Conservation (phyloP, 2,888 invertebrate species). For the Poecilobothrus nobilitatus region DNA sequence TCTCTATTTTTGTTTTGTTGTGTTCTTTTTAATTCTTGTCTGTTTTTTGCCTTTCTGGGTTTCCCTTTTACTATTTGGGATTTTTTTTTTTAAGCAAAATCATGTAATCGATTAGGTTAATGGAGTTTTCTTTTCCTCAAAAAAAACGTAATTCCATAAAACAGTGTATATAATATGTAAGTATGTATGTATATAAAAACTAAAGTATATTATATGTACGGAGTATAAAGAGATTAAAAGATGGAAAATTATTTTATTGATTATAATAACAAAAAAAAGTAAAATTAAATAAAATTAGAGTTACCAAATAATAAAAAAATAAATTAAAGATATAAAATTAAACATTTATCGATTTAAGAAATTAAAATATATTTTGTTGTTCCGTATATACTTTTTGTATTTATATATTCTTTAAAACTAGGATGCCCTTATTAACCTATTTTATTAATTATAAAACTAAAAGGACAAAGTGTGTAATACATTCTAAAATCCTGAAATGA, state of each 20-base stretch:
- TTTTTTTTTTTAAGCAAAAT: background rate
- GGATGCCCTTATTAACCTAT: too few species aligned
- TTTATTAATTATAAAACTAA: too few species aligned
- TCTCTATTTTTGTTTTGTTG: background rate
- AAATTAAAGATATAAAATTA: too few species aligned
- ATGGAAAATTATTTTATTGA: slow-evolving; percentile 1
- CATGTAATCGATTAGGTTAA: slow-evolving; percentile 6
- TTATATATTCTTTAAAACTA: too few species aligned
- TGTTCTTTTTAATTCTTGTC: background rate
- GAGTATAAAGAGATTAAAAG: background rate
- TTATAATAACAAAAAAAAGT: background rate
- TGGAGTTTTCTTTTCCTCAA: background rate
- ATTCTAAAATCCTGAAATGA: too few species aligned
- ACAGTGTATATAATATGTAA: background rate
- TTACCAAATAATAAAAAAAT: background rate
- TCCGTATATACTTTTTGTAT: too few species aligned
- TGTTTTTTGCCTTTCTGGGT: too few species aligned
- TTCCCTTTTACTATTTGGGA: background rate
- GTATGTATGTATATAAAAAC: background rate
- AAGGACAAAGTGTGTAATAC: too few species aligned
- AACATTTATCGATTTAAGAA: too few species aligned
- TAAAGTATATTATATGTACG: too few species aligned
- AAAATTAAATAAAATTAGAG: background rate
- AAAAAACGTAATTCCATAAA: background rate
- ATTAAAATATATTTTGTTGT: too few species aligned